phyloP scores from a whole-genome alignment of 2,797 vertebrate genomes.

The Pantherophis alleghaniensis region DNA sequence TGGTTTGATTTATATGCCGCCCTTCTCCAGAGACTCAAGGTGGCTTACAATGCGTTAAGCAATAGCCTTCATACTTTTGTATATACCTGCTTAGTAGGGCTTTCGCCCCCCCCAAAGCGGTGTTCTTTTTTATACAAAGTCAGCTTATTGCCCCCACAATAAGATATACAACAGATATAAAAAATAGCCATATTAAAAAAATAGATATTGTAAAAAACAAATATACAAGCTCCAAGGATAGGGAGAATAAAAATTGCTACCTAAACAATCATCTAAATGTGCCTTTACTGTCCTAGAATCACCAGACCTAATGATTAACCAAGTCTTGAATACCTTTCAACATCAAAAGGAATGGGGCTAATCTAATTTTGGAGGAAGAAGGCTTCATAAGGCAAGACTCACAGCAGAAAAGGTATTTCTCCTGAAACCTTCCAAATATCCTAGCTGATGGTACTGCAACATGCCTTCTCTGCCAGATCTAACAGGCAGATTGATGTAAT shows the following conservation, averaged over 20 bases:
- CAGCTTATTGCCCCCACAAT: too few species aligned
- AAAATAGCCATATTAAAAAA: not conserved
- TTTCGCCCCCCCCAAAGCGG: too few species aligned
- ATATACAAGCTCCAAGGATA: not conserved
- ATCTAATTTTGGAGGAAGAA: not conserved
- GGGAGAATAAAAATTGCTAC: not conserved
- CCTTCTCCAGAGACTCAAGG: too few species aligned
- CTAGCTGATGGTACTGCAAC: not conserved
- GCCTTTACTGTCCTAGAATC: not conserved
- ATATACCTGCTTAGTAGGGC: too few species aligned
- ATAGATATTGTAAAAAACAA: not conserved
- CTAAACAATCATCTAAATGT: not conserved
- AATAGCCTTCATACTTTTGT: too few species aligned
- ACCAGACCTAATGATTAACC: not conserved
- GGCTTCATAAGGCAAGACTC: not conserved
- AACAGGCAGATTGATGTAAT: not conserved
- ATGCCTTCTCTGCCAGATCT: not conserved
- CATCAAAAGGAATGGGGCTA: not conserved
- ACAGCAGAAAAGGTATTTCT: not conserved
- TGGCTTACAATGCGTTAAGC: too few species aligned
- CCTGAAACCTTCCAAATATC: not conserved
- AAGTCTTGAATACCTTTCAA: not conserved
- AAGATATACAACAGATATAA: not conserved
- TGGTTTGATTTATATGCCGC: too few species aligned
- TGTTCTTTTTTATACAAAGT: too few species aligned